A percentile compares a stretch with the other conserved stretches of the same genome.
Evolutionary conservation across 2,113 vertebrate genomes (phyloP).

Genomic region (Pithys albifrons): DNA sequence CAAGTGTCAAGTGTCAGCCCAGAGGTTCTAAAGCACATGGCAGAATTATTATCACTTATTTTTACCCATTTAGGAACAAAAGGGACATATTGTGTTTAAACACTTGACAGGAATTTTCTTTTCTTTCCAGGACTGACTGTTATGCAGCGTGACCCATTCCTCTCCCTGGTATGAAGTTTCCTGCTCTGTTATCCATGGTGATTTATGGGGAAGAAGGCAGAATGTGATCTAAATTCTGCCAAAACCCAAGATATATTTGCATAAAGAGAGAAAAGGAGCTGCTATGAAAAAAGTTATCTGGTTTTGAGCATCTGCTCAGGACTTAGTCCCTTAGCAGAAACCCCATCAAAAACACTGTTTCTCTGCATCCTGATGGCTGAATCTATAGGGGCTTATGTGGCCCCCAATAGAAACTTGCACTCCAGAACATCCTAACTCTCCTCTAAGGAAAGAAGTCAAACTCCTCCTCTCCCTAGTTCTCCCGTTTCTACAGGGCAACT

Average conservation of each 20-base stretch:
- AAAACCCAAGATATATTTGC: not conserved
- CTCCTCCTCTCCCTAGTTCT: not conserved
- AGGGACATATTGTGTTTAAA: not conserved
- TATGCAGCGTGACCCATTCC: not conserved
- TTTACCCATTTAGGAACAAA: not conserved
- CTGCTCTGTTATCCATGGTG: not conserved
- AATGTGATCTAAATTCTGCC: rapidly evolving
- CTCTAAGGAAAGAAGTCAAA: not conserved
- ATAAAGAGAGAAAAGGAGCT: not conserved
- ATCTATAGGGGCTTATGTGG: not conserved
- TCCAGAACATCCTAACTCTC: not conserved
- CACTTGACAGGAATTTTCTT: not conserved
- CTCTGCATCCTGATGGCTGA: not conserved
- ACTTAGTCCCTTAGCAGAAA: not conserved
- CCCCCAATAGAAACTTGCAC: not conserved
- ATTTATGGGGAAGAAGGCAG: not conserved
- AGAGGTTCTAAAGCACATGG: not conserved
- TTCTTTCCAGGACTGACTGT: not conserved
- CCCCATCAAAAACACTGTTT: not conserved
- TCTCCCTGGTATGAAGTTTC: not conserved
- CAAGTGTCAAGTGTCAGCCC: not conserved
- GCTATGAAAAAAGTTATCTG: not conserved
- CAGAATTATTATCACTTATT: not conserved
- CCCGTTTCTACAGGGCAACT: not conserved
- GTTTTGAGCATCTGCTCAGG: not conserved